phyloP scores from a whole-genome alignment of 2,888 invertebrate species.

The Aethes cnicana region DNA sequence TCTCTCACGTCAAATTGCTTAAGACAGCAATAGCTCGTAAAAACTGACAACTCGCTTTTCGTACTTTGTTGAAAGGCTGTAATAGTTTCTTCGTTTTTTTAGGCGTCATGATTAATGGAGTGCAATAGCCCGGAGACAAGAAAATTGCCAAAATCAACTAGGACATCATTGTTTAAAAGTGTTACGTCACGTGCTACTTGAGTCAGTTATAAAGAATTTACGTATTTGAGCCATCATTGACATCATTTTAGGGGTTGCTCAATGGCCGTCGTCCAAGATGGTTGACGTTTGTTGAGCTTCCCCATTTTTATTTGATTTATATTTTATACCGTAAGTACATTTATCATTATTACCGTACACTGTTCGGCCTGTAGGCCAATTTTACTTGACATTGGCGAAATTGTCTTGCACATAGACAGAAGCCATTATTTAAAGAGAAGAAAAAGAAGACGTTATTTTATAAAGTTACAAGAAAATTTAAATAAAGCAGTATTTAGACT shows the following conservation, averaged over 20 bases:
- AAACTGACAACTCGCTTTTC: slow-evolving; percentile 28
- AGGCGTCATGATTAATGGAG: slow-evolving; percentile 16
- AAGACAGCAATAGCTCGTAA: slow-evolving; percentile 28
- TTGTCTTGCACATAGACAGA: no score
- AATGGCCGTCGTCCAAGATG: no score
- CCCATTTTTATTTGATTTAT: no score
- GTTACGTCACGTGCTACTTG: background rate
- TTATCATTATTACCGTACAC: no score
- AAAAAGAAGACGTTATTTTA: background rate
- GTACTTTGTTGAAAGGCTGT: slow-evolving; percentile 28
- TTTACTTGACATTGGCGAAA: no score
- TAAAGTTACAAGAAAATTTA: background rate
- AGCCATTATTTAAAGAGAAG: no score
- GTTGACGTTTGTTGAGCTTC: no score
- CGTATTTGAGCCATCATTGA: no score
- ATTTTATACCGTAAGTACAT: no score
- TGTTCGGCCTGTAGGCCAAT: no score
- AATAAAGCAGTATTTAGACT: background rate
- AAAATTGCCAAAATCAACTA: slow-evolving; percentile 11
- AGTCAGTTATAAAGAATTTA: background rate
- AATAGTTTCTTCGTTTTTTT: slow-evolving; percentile 24
- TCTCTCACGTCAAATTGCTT: slow-evolving; percentile 32
- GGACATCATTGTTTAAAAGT: no score
- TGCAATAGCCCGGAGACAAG: slow-evolving; percentile 14
- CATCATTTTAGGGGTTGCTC: no score